These are phyloP conservation scores for Xylota sylvarum DNA, from an alignment of 2,888 invertebrate species.

Conservation along the genomic window DNA sequence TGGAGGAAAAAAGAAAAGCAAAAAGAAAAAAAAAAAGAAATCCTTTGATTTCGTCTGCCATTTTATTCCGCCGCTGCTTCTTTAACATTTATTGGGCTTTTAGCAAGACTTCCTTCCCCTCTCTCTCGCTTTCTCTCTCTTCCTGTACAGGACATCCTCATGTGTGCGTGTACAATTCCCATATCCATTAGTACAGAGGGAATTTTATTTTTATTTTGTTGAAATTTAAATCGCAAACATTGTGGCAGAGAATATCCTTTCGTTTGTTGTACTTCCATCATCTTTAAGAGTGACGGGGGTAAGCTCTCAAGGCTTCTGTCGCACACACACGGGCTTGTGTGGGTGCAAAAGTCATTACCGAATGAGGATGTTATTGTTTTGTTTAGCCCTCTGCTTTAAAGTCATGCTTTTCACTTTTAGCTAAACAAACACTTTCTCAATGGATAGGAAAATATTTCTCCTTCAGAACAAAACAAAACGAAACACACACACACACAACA, in stretches of 20 bases:
- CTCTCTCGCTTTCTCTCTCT: no score
- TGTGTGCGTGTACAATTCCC: conserved; percentile 13
- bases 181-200: conserved; percentile 12
- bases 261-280: background rate
- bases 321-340: background rate
- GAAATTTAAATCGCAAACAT: conserved; percentile 16
- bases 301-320: background rate
- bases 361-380: background rate
- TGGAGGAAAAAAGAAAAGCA: background rate
- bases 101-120: background rate
- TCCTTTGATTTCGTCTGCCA: conserved; percentile 25
- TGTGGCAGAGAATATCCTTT: conserved; percentile 1
- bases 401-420: conserved; percentile 8
- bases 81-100: conserved; percentile 18
- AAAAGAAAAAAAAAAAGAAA: background rate
- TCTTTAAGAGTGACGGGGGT: background rate
- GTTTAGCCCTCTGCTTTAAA: background rate
- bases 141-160: background rate
- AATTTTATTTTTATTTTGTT: background rate
- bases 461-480: background rate
- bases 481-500: conserved; percentile 14
- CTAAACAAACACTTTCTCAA: background rate
- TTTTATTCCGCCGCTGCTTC: background rate
- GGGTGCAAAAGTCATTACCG: conserved; percentile 4
- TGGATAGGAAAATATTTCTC: conserved; percentile 5